phyloP scores from a whole-genome alignment of 1,140 invertebrate genomes.

The Adoxophyes honmai region DNA sequence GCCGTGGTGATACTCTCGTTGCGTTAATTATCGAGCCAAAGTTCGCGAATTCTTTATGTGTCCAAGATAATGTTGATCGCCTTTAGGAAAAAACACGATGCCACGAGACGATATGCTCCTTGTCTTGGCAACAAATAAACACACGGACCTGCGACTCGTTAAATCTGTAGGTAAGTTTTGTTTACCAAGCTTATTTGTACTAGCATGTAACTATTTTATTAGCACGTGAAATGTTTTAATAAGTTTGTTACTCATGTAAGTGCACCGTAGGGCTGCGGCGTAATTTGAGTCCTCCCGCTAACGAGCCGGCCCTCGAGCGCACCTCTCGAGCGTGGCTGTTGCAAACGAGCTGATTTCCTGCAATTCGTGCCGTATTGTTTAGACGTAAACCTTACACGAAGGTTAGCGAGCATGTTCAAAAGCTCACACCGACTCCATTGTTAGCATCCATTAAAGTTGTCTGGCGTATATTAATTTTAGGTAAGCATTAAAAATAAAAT shows the following conservation, averaged over 20 bases:
- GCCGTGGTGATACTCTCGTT: not conserved
- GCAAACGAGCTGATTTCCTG: slow-evolving; percentile 58
- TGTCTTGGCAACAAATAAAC: not conserved
- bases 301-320: slow-evolving; percentile 58
- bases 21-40: not conserved
- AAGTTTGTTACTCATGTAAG: slow-evolving; percentile 51
- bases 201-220: slow-evolving; percentile 20
- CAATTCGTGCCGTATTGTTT: slow-evolving; percentile 52
- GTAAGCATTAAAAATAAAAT: slow-evolving; percentile 4
- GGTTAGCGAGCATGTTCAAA: not conserved
- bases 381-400: slow-evolving; percentile 6
- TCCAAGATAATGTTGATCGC: slow-evolving; percentile 5
- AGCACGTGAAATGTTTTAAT: slow-evolving; percentile 24
- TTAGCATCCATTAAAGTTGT: not conserved
- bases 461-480: not conserved
- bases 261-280: slow-evolving; percentile 47
- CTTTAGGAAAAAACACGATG: not conserved
- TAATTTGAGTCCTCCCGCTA: slow-evolving; percentile 66
- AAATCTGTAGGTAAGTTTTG: no score
- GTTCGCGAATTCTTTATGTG: not conserved
- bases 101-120: not conserved
- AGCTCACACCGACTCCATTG: not conserved
- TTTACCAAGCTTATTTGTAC: not conserved
- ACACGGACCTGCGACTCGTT: no score
- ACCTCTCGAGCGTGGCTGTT: slow-evolving; percentile 47